These are phyloP conservation scores for Albula goreensis DNA, from an alignment of 2,113 vertebrate species.

Conservation along the genomic window DNA sequence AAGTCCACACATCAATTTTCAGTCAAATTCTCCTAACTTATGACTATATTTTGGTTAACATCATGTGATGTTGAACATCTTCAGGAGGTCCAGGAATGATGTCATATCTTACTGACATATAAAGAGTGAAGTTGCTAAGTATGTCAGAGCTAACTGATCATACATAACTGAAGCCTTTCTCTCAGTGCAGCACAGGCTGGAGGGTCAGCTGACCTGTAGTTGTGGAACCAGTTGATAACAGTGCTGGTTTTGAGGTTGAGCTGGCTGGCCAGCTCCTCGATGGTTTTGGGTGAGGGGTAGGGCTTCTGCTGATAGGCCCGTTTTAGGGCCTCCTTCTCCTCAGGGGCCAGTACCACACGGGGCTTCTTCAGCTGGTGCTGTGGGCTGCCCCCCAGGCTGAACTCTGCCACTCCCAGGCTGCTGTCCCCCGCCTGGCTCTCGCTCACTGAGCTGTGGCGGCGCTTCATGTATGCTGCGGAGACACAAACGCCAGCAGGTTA, in stretches of 20 bases:
- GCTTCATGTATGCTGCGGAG: slow-evolving; percentile 88
- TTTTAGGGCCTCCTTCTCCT: slow-evolving; percentile 93
- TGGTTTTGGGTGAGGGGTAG: slow-evolving; percentile 95
- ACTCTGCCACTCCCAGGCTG: slow-evolving; percentile 74
- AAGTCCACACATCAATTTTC: no score
- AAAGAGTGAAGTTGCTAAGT: no score
- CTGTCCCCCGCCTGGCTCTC: slow-evolving; percentile 85
- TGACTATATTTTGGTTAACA: no score
- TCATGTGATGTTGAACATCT: no score
- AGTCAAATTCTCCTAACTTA: no score
- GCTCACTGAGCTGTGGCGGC: slow-evolving; percentile 89
- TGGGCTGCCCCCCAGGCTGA: slow-evolving; percentile 86
- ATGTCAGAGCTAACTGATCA: no score
- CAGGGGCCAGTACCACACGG: slow-evolving; percentile 89
- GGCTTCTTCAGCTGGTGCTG: slow-evolving; percentile 91
- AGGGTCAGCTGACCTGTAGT: slow-evolving; percentile 83
- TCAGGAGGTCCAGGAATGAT: no score
- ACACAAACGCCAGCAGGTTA: slow-evolving; percentile 13
- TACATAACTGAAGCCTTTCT: no score
- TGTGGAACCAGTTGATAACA: slow-evolving; percentile 99
- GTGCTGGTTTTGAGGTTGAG: slow-evolving; percentile 99
- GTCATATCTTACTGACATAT: no score
- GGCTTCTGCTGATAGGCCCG: slow-evolving; percentile 93
- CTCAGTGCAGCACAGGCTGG: no score
- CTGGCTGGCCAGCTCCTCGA: slow-evolving; percentile 96